Percentiles rank a stretch among this genome's conserved stretches.
These are phyloP conservation scores for Sarotherodon lohbergeri DNA, from an alignment of 2,113 vertebrate genomes.

Conservation along the genomic window DNA sequence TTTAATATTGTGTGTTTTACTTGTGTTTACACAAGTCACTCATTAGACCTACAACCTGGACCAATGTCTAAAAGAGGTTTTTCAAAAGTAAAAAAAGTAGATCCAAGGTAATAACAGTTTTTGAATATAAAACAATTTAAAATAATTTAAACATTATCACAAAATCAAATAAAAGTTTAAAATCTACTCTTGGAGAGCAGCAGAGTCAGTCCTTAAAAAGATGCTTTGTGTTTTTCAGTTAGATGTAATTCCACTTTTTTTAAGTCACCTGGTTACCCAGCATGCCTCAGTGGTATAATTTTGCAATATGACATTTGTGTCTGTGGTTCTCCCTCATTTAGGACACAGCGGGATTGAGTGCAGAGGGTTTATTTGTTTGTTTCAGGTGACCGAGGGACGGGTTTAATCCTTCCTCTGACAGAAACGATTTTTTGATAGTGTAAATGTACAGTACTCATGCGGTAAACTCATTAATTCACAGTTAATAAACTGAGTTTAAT, in stretches of 20 bases:
- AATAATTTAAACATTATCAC: background rate
- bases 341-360: background rate
- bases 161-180: no score
- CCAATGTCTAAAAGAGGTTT: background rate
- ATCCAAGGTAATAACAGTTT: background rate
- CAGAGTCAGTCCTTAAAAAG: background rate
- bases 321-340: background rate
- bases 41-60: fast-evolving
- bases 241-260: background rate
- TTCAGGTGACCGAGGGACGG: background rate
- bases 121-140: background rate
- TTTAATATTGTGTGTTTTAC: background rate
- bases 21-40: background rate
- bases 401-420: no score
- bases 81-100: background rate
- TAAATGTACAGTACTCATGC: background rate
- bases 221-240: background rate
- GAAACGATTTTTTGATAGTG: background rate
- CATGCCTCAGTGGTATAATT: background rate
- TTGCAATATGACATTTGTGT: background rate
- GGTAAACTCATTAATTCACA: no score
- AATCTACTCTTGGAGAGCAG: background rate
- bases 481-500: no score
- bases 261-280: background rate
- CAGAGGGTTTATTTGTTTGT: background rate